Evolutionary conservation across 1,140 invertebrate species (phyloP), one percentile per base, ranked within the genome.

Genomic region (Drepana arcuata): DNA sequence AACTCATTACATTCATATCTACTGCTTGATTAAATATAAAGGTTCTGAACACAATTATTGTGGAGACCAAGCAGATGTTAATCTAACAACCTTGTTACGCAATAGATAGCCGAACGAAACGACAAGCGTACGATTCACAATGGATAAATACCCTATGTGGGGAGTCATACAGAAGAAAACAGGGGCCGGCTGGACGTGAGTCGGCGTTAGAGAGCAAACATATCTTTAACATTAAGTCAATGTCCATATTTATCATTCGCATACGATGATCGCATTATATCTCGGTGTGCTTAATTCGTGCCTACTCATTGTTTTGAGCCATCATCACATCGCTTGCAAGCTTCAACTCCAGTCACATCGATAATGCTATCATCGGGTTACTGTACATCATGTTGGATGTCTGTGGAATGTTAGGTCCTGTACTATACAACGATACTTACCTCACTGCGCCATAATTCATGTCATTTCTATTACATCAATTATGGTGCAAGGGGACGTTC

Each of bases 111-210:
- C 75, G 80, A 69, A 53, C 46, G 43, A 84, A 84, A 69, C 61
- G 77, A 41, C 77, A 75, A 60, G 56, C 48, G 43, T 47, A 51
- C 41, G 81, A 83, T 54, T 54, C 69, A 32, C 73, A 77, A 50
- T 85, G 81, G 80, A 61, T 67, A 44, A 71, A 62, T 48, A 36
- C 53, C 27, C 26, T 51, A 21, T 37, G 59, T 33, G 77, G 67
- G 35, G 83, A 83, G 63, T 75, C 70, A 41, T 84, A 85, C 70
- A 63, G 84, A 62, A 78, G 81, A 62, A 86, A 85, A 66, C 82
- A 85, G 52, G 75, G 61, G 43, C 61, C 63, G 16, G 51, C 53
- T 40, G 83, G 80, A 65, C 81, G 85, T 86, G 85, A 86, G 85
- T 85, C 64, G 54, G 56, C 32, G 39, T 52, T 65, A 64, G 51